Percentiles rank a stretch among this genome's conserved stretches.
Conservation (phyloP, 1,140 invertebrate genomes). For the Zaprionus tsacasi region DNA sequence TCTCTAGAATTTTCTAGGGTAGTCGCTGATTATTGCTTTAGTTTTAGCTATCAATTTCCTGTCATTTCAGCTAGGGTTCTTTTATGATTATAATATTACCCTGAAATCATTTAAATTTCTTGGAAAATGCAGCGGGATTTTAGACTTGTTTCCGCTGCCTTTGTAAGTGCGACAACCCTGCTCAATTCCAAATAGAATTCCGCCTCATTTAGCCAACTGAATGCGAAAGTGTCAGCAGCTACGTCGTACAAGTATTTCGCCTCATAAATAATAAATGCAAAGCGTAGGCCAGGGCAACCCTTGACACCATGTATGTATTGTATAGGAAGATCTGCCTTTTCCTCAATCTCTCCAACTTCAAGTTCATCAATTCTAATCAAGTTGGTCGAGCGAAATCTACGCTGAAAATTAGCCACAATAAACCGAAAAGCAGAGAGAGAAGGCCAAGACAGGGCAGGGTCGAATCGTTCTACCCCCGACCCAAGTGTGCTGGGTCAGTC, state of each 20-base stretch:
- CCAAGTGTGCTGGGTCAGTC: constrained; percentile 29
- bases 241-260: background rate
- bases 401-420: constrained; percentile 74
- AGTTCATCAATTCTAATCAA: constrained; percentile 82
- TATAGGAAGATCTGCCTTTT: background rate
- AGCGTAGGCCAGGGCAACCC: constrained; percentile 20
- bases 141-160: background rate
- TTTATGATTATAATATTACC: background rate
- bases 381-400: constrained; percentile 58
- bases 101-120: background rate
- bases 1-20: background rate
- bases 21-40: background rate
- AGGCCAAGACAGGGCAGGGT: background rate
- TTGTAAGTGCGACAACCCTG: background rate
- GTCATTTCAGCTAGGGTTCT: background rate
- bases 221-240: background rate
- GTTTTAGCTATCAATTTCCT: background rate
- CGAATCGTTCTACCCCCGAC: constrained; percentile 26
- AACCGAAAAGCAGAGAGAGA: constrained; percentile 40
- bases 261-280: constrained; percentile 66
- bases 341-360: constrained; percentile 24
- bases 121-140: background rate
- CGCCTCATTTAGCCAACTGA: constrained; percentile 34
- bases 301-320: constrained; percentile 50
- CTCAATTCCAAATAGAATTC: constrained; percentile 2